phyloP scores from a whole-genome alignment of 2,888 invertebrate genomes.

The Xanthorhoe spadicearia region DNA sequence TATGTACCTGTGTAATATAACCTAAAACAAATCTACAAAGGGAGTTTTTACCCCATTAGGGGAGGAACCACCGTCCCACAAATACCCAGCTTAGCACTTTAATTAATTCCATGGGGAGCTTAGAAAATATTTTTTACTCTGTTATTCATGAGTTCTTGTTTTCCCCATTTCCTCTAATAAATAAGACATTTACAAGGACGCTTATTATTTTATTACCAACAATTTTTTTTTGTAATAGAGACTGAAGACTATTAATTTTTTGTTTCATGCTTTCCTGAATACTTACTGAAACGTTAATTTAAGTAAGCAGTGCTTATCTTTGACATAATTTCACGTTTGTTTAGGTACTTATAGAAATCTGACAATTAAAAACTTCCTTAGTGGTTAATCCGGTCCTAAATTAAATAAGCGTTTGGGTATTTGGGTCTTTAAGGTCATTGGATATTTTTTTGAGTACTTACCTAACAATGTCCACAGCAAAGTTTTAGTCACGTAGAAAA shows the following conservation, averaged over 20 bases:
- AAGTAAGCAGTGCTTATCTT: too few relatives aligned
- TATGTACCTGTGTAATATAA: too few relatives aligned
- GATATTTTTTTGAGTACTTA: background rate
- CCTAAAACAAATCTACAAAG: background rate
- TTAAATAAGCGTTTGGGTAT: too few relatives aligned
- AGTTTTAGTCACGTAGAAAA: conserved; percentile 16
- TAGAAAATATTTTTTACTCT: conserved; percentile 13
- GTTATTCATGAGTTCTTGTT: conserved; percentile 12
- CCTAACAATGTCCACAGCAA: conserved; percentile 4
- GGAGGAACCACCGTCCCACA: conserved; percentile 6
- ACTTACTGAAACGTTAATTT: too few relatives aligned
- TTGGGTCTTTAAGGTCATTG: too few relatives aligned
- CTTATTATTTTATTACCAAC: background rate
- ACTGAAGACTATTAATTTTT: too few relatives aligned
- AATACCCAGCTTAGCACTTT: conserved; percentile 20
- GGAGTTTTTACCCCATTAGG: conserved; percentile 3
- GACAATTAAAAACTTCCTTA: too few relatives aligned
- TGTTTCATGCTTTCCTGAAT: too few relatives aligned
- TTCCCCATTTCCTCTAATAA: conserved; percentile 4
- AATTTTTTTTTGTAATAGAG: too few relatives aligned
- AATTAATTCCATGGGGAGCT: conserved; percentile 32
- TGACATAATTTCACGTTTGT: too few relatives aligned
- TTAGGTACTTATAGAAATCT: too few relatives aligned
- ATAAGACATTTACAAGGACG: background rate
- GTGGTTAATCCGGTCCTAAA: too few relatives aligned